Percentiles rank a stretch among this genome's conserved stretches.
Conservation (phyloP, 2,888 invertebrate species). For the Lutraria lutraria region DNA sequence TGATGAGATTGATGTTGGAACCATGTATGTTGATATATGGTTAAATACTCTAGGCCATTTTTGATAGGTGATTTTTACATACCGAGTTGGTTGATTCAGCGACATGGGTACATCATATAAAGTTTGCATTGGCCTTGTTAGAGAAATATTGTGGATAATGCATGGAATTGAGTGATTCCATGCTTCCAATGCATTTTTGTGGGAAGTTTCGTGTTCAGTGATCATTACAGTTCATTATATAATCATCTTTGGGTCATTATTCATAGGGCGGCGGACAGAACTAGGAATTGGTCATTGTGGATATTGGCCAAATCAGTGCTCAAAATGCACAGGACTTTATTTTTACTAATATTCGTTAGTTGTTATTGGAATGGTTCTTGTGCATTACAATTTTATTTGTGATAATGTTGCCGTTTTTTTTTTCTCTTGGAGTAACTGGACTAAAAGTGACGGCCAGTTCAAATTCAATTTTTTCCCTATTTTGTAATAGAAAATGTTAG, state of each 20-base stretch:
- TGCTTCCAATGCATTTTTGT: neutral
- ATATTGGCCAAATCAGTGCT: slow-evolving; percentile 14
- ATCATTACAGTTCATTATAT: slow-evolving; percentile 13
- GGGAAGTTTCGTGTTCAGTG: neutral
- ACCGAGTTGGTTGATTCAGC: neutral
- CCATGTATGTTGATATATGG: neutral
- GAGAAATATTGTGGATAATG: neutral
- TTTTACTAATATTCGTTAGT: slow-evolving; percentile 7
- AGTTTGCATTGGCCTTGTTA: neutral
- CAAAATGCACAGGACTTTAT: slow-evolving; percentile 25
- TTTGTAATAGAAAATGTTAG: neutral
- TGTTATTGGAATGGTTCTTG: slow-evolving; percentile 21
- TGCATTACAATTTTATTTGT: slow-evolving; percentile 33
- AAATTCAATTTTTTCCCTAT: neutral
- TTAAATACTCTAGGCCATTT: neutral
- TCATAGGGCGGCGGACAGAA: neutral
- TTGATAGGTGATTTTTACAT: neutral
- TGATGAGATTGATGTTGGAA: neutral
- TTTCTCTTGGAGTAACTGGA: slow-evolving; percentile 9
- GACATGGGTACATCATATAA: no score
- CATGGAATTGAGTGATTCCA: neutral
- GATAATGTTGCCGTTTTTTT: slow-evolving; percentile 17
- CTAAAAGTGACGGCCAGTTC: neutral
- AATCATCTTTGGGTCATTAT: neutral
- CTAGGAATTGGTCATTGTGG: slow-evolving; percentile 20